Evolutionary conservation across 2,113 vertebrate species (phyloP).

Genomic region (Chaenocephalus aceratus): DNA sequence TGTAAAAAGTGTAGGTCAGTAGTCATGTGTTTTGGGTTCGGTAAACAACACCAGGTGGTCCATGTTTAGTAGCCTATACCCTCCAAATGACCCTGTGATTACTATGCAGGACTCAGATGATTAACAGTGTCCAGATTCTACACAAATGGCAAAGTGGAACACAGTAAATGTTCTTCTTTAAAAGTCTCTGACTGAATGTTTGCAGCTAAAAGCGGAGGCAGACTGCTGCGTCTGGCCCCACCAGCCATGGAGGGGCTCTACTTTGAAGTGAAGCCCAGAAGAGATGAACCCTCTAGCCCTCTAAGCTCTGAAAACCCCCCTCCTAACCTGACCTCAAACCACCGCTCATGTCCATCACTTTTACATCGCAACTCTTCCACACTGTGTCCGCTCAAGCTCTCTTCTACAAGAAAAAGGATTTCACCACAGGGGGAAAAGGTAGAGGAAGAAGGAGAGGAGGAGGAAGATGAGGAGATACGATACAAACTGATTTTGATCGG

Average conservation of each 20-base stretch:
- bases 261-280: constrained; percentile 78
- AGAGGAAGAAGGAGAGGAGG: constrained; percentile 28
- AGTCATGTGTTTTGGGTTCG: constrained; percentile 19
- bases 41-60: constrained; percentile 58
- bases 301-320: constrained; percentile 21
- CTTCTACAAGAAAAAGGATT: not conserved
- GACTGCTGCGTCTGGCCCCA: constrained; percentile 19
- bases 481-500: constrained; percentile 90
- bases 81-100: constrained; percentile 46
- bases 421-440: constrained; percentile 13
- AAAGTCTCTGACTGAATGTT: constrained; percentile 24
- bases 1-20: constrained; percentile 28
- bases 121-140: not conserved
- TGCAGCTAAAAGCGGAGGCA: constrained; percentile 50
- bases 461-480: constrained; percentile 64
- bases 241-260: constrained; percentile 80
- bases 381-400: constrained; percentile 1
- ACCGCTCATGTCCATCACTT: constrained; percentile 50
- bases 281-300: constrained; percentile 16
- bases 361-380: constrained; percentile 18
- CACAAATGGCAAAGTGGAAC: not conserved
- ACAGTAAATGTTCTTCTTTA: not conserved
- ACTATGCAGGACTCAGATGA: not conserved
- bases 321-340: constrained; percentile 35
- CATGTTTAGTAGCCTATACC: constrained; percentile 10